These are phyloP conservation scores for Heliconius nattereri DNA, from an alignment of 1,140 invertebrate genomes.

Conservation along the genomic window DNA sequence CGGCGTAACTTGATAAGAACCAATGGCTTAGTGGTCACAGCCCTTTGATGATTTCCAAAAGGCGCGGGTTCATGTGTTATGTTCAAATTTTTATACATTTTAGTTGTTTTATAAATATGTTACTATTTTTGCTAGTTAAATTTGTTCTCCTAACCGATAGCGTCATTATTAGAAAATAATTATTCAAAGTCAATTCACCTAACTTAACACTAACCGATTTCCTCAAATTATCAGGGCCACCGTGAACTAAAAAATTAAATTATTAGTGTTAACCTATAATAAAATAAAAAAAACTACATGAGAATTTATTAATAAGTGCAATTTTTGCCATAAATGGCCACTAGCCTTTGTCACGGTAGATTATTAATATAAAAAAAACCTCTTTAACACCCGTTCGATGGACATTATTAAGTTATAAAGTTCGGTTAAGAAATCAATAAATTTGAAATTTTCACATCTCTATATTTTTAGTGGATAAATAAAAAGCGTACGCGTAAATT, in stretches of 20 bases:
- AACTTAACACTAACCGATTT: background rate
- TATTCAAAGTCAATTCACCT: background rate
- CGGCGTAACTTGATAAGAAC: too few relatives aligned
- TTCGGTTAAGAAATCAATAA: slow-evolving; percentile 40
- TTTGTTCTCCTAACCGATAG: too few relatives aligned
- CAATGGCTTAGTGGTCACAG: too few relatives aligned
- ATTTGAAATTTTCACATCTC: slow-evolving; percentile 41
- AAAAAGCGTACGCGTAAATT: slow-evolving; percentile 43
- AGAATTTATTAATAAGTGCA: slow-evolving; percentile 37
- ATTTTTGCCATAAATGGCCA: slow-evolving; percentile 63
- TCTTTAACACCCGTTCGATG: slow-evolving; percentile 46
- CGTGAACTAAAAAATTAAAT: slow-evolving; percentile 6
- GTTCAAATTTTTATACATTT: too few relatives aligned
- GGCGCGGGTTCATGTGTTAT: too few relatives aligned
- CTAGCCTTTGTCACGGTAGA: slow-evolving; percentile 65
- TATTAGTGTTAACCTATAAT: slow-evolving; percentile 50
- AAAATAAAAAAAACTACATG: slow-evolving; percentile 44
- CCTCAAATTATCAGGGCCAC: background rate
- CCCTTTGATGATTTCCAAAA: too few relatives aligned
- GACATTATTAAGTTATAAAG: slow-evolving; percentile 66
- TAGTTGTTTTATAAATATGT: too few relatives aligned
- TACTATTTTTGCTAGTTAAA: too few relatives aligned
- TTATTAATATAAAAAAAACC: slow-evolving; percentile 50
- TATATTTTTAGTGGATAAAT: slow-evolving; percentile 31
- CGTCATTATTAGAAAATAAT: too few relatives aligned